A percentile compares a stretch with the other conserved stretches of the same genome.
phyloP scores from a whole-genome alignment of 2,113 vertebrate species.

The Trematomus loennbergii region DNA sequence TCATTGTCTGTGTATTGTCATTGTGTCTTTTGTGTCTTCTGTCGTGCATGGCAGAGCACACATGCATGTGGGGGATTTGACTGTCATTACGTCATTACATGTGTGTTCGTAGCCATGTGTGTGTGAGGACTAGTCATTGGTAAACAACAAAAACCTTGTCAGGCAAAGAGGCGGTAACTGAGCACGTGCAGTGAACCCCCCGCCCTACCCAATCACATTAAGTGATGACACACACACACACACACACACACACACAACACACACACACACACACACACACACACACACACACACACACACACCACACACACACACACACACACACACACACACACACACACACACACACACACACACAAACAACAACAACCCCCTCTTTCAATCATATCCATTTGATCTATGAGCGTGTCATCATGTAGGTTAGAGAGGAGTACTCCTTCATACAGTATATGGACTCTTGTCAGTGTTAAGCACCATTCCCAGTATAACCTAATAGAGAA shows the following conservation, averaged over 20 bases:
- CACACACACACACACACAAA: constrained; percentile 8
- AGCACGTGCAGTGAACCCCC: constrained; percentile 19
- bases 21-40: not conserved
- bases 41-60: not conserved
- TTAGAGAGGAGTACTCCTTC: constrained; percentile 39
- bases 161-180: constrained; percentile 15
- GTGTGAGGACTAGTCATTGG: constrained; percentile 13
- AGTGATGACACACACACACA: constrained; percentile 53
- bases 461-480: constrained; percentile 24
- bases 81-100: constrained; percentile 1
- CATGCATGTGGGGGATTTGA: not conserved
- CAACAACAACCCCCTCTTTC: constrained; percentile 8
- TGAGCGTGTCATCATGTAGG: constrained; percentile 55
- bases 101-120: not conserved
- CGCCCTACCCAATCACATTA: constrained; percentile 63
- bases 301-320: constrained; percentile 7
- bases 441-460: constrained; percentile 41
- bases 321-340: constrained; percentile 20
- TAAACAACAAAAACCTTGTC: constrained; percentile 27
- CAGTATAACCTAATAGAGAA: constrained; percentile 32
- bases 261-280: not conserved
- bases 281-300: constrained; percentile 25
- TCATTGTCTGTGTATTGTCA: constrained; percentile 26
- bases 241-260: constrained; percentile 19
- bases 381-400: constrained; percentile 45